Conservation (phyloP, 2,113 vertebrate genomes). For the Aldabrachelys gigantea region DNA sequence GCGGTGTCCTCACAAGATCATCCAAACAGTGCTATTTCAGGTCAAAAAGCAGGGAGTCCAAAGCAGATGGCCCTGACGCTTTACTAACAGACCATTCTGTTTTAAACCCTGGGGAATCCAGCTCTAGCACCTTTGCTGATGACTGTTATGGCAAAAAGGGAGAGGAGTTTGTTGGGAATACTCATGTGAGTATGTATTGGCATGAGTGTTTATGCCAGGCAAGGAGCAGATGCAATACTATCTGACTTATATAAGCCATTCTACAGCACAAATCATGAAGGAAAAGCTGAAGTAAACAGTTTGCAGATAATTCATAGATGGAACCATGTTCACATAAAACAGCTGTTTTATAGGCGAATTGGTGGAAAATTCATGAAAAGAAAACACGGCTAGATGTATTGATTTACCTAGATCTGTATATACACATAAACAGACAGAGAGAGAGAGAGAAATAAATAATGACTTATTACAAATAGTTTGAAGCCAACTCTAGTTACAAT, state of each 20-base stretch:
- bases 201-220: background rate
- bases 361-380: fast-evolving
- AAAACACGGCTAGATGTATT: background rate
- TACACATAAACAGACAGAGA: background rate
- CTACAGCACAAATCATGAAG: background rate
- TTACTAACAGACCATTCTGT: background rate
- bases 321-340: background rate
- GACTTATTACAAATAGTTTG: background rate
- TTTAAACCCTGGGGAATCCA: background rate
- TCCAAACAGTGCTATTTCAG: background rate
- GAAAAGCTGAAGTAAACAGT: background rate
- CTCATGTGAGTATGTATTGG: background rate
- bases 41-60: background rate
- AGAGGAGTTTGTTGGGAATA: background rate
- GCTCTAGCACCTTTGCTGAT: background rate
- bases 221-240: background rate
- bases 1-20: background rate
- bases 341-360: background rate
- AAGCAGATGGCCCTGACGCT: background rate
- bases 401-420: fast-evolving
- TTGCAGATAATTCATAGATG: background rate
- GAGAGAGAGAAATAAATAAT: background rate
- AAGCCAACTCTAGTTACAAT: background rate
- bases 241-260: background rate
- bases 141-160: background rate